phyloP scores from a whole-genome alignment of 2,113 vertebrate genomes.

The Heloderma charlesbogerti region DNA sequence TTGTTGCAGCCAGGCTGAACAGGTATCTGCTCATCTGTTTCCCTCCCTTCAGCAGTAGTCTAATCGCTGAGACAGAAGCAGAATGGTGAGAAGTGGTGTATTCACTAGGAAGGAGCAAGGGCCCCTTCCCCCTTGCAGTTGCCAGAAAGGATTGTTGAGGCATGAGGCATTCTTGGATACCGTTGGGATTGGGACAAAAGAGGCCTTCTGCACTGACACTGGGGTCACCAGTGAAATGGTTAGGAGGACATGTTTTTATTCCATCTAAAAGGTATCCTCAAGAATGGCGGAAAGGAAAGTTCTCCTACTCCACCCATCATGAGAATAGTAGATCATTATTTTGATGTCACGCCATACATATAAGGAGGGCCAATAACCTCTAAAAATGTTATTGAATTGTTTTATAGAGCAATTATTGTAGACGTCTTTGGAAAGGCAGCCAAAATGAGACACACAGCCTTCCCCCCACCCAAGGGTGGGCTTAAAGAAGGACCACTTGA shows the following conservation, averaged over 20 bases:
- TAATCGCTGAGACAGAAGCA: neutral
- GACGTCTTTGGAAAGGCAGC: neutral
- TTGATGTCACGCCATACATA: neutral
- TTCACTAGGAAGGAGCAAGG: no score
- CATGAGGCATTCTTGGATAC: neutral
- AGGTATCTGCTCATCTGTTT: no score
- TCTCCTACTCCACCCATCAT: neutral
- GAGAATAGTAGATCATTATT: neutral
- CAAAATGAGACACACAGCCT: fast-evolving
- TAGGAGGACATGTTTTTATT: neutral
- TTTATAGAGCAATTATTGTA: neutral
- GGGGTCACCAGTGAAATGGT: neutral
- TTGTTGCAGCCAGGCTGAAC: neutral
- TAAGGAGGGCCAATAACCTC: neutral
- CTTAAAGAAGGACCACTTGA: neutral
- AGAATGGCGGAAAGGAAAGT: neutral
- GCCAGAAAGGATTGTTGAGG: neutral
- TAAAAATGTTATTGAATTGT: neutral
- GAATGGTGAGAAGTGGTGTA: neutral
- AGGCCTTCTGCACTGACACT: neutral
- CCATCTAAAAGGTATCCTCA: neutral
- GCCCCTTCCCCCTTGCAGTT: neutral
- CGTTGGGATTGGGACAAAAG: neutral
- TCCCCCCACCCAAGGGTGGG: neutral
- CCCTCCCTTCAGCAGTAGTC: no score